Conservation (phyloP, 2,797 vertebrate species). For the Tinamus major region DNA sequence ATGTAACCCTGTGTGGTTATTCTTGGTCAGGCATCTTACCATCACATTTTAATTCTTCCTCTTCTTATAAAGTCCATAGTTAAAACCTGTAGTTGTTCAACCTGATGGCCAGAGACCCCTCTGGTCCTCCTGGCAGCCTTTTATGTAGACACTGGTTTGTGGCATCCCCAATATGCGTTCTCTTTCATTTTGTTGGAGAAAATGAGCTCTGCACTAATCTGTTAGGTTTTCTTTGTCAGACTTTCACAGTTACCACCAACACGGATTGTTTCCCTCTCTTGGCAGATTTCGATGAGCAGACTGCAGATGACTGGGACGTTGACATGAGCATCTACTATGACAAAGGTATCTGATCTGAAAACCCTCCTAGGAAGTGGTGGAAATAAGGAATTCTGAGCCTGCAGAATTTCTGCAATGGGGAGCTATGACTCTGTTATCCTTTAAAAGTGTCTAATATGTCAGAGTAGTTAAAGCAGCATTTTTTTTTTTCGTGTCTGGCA, state of each 20-base stretch:
- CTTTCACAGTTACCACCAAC: not conserved
- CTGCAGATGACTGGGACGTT: slow-evolving; percentile 96
- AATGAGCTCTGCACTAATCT: not conserved
- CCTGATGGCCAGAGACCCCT: fast-evolving
- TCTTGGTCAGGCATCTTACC: fast-evolving
- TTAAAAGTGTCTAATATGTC: not conserved
- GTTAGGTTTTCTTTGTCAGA: not conserved
- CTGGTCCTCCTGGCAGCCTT: not conserved
- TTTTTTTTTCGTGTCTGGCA: slow-evolving; percentile 30
- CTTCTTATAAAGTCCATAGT: not conserved
- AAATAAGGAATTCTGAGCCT: not conserved
- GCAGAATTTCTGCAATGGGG: not conserved
- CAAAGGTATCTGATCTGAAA: slow-evolving; percentile 81
- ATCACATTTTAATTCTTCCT: not conserved
- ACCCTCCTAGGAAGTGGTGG: not conserved
- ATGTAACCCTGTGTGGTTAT: fast-evolving
- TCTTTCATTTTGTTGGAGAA: not conserved
- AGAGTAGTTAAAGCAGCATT: not conserved
- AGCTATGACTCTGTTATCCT: not conserved
- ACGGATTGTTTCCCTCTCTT: slow-evolving; percentile 32
- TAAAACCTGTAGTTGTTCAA: not conserved
- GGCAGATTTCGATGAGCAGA: slow-evolving; percentile 97
- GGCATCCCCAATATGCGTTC: fast-evolving
- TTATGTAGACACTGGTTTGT: fast-evolving
- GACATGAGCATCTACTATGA: slow-evolving; percentile 98